Percentiles rank a stretch among this genome's conserved stretches.
These are phyloP conservation scores for Dasyprocta punctata DNA, from an alignment of 2,113 vertebrate genomes.

Conservation along the genomic window DNA sequence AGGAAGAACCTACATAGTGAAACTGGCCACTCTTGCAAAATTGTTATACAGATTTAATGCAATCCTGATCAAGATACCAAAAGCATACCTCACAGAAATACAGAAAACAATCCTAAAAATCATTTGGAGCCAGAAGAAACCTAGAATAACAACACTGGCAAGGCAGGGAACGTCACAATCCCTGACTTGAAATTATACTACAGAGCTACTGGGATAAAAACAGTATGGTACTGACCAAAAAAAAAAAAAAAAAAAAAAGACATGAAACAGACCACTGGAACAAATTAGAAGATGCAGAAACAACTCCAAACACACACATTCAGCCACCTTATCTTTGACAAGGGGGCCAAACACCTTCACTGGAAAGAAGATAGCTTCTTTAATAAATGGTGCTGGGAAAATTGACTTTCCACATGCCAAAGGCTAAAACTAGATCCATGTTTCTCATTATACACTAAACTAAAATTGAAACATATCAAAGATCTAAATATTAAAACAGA, in stretches of 20 bases:
- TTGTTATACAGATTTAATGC: neutral
- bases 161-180: neutral
- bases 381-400: neutral
- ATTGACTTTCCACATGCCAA: neutral
- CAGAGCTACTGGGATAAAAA: neutral
- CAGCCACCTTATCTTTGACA: neutral
- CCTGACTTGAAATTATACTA: neutral
- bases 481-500: neutral
- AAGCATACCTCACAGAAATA: neutral
- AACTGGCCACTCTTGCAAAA: neutral
- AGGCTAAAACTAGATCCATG: neutral
- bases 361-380: neutral
- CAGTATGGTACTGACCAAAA: neutral
- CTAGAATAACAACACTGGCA: neutral
- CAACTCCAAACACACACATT: neutral
- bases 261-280: neutral
- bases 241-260: neutral
- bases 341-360: neutral
- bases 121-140: neutral
- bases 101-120: neutral
- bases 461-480: neutral
- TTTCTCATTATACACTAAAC: neutral
- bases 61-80: neutral
- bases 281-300: neutral
- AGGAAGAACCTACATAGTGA: neutral